Evolutionary conservation across 1,140 invertebrate genomes (phyloP).

Genomic region (Ceratina japonica): DNA sequence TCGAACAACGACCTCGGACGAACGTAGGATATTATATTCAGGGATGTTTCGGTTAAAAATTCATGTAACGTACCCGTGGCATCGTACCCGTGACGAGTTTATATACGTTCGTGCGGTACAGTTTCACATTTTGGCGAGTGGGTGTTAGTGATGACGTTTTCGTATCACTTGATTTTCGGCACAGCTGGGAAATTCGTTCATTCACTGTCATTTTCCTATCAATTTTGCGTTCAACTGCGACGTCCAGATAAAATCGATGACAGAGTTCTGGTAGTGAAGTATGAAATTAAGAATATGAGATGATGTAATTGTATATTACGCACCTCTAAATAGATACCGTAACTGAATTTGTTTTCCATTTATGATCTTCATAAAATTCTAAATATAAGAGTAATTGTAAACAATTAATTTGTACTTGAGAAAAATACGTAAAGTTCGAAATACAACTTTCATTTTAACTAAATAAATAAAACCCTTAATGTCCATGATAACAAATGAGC

Average conservation of each 20-base stretch:
- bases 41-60: not conserved
- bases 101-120: not conserved
- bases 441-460: not conserved
- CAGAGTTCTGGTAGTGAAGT: not conserved
- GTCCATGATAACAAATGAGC: too few relatives aligned
- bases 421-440: not conserved
- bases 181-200: too few relatives aligned
- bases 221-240: not conserved
- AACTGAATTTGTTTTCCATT: not conserved
- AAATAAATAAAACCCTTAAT: not conserved
- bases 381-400: too few relatives aligned
- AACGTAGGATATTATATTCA: not conserved
- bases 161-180: too few relatives aligned
- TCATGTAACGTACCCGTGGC: not conserved
- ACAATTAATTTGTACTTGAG: not conserved
- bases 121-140: not conserved
- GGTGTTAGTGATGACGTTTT: too few relatives aligned
- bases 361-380: not conserved
- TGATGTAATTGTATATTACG: slow-evolving; percentile 15
- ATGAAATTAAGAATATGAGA: not conserved
- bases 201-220: too few relatives aligned
- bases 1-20: slow-evolving; percentile 29
- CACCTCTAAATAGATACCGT: slow-evolving; percentile 26
- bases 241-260: not conserved
- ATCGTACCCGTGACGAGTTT: not conserved